Evolutionary conservation across 2,797 vertebrate genomes (phyloP).

Genomic region (Megaceryle alcyon): DNA sequence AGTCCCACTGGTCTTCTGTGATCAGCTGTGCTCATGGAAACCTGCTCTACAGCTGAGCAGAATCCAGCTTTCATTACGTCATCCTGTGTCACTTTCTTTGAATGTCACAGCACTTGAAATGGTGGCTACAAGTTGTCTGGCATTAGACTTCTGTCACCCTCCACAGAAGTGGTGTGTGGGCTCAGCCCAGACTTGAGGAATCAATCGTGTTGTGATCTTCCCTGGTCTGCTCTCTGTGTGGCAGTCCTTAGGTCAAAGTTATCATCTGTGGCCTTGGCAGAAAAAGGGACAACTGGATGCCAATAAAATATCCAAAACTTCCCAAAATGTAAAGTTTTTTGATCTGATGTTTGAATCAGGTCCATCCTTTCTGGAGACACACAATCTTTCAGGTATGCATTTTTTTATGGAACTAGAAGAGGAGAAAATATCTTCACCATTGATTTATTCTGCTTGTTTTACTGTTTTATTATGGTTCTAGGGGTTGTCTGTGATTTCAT

Average conservation of each 20-base stretch:
- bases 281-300: neutral
- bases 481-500: neutral
- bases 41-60: neutral
- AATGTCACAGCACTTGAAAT: neutral
- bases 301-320: neutral
- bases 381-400: neutral
- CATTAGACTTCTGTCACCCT: too few species aligned
- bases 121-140: neutral
- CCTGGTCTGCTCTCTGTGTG: neutral
- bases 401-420: neutral
- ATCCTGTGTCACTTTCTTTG: neutral
- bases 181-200: neutral
- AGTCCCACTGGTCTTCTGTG: neutral
- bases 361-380: neutral
- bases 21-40: neutral
- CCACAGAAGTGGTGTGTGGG: neutral
- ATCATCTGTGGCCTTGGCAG: neutral
- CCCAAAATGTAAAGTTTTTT: neutral
- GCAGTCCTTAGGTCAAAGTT: neutral
- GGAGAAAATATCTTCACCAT: neutral
- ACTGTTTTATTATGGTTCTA: neutral
- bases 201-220: neutral
- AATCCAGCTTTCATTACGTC: neutral
- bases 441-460: neutral
- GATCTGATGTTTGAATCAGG: neutral